Evolutionary conservation across 2,888 invertebrate genomes (phyloP).

Genomic region (Dichetophora obliterata): DNA sequence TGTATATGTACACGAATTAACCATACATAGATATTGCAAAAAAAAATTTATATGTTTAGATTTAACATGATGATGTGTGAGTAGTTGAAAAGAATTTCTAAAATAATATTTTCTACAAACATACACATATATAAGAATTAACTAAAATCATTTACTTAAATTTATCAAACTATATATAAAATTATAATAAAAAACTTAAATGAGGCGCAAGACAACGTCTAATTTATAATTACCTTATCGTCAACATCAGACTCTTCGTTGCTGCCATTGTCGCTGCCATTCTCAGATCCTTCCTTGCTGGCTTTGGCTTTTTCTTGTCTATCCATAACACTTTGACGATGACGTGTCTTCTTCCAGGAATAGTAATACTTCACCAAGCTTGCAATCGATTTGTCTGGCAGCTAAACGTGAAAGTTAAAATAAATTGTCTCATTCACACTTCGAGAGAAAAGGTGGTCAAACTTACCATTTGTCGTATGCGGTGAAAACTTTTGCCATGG

Average conservation of each 20-base stretch:
- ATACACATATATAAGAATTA: conserved; percentile 35
- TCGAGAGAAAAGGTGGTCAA: no score
- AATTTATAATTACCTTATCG: conserved; percentile 79
- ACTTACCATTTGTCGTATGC: conserved; percentile 95
- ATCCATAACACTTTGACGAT: conserved; percentile 94
- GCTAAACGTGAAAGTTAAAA: conserved; percentile 71
- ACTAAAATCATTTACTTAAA: conserved; percentile 34
- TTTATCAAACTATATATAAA: conserved; percentile 29
- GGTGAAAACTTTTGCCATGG: conserved; percentile 97
- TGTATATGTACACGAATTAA: conserved; percentile 29
- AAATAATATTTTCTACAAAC: conserved; percentile 35
- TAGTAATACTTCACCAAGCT: conserved; percentile 97
- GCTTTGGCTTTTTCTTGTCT: conserved; percentile 76
- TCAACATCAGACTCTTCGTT: conserved; percentile 90
- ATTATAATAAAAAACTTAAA: conserved; percentile 29
- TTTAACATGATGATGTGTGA: conserved; percentile 15
- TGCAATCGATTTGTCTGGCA: conserved; percentile 97
- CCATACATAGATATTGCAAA: conserved; percentile 14
- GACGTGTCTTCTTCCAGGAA: conserved; percentile 97
- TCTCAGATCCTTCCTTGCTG: conserved; percentile 78
- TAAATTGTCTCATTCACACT: background rate
- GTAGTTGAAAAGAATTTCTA: conserved; percentile 38
- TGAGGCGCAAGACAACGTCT: conserved; percentile 45
- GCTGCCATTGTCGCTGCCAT: conserved; percentile 85
- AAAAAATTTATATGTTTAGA: conserved; percentile 15